A percentile compares a stretch with the other conserved stretches of the same genome.
Conservation (phyloP, 2,797 vertebrate species). For the Epinephelus coioides region DNA sequence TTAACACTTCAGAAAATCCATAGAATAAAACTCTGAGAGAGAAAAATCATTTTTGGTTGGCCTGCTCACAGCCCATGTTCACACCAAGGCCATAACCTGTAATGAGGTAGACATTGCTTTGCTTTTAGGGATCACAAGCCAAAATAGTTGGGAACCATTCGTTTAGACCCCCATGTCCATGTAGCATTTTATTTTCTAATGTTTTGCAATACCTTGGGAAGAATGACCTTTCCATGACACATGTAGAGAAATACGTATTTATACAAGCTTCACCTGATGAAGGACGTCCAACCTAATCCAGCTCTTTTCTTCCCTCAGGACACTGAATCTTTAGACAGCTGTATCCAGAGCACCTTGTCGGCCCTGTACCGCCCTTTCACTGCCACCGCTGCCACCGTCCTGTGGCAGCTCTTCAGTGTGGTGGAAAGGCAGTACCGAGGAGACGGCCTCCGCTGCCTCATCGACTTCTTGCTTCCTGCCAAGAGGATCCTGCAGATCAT, state of each 20-base stretch:
- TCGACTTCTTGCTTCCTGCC: constrained; percentile 89
- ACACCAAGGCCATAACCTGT: neutral
- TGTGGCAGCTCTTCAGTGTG: constrained; percentile 91
- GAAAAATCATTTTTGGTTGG: neutral
- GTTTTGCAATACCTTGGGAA: neutral
- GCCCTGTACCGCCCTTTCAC: constrained; percentile 88
- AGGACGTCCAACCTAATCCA: neutral
- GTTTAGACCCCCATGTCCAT: neutral
- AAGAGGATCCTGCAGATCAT: constrained; percentile 88
- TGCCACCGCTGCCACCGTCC: constrained; percentile 87
- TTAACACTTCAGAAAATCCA: neutral
- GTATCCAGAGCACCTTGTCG: constrained; percentile 89
- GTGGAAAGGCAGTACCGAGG: constrained; percentile 89
- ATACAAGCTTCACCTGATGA: neutral
- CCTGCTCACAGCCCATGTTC: neutral
- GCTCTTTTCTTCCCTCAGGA: constrained; percentile 76
- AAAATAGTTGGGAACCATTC: neutral
- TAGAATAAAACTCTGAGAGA: neutral
- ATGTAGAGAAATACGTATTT: neutral
- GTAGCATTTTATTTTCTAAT: neutral
- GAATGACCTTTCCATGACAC: neutral
- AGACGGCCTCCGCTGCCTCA: constrained; percentile 89
- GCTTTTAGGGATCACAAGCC: neutral
- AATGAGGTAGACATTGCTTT: neutral
- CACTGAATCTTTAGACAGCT: constrained; percentile 89